phyloP scores from a whole-genome alignment of 2,797 vertebrate species.

The Echeneis naucrates region DNA sequence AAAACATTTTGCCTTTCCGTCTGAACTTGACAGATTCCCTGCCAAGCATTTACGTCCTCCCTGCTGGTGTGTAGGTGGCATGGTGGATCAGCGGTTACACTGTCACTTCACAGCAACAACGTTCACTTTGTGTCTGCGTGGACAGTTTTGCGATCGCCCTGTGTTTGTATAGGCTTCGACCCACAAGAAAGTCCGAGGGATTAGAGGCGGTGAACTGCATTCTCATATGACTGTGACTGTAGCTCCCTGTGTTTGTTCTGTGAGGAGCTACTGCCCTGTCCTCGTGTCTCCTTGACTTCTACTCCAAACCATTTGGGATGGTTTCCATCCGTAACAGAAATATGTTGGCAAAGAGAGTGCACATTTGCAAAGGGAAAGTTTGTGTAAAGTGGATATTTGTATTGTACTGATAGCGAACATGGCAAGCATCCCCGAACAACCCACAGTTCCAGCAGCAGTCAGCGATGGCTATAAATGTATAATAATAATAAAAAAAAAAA shows the following conservation, averaged over 20 bases:
- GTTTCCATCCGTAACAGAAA: slow-evolving; percentile 16
- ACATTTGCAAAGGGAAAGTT: slow-evolving; percentile 4
- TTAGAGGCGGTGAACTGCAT: slow-evolving; percentile 7
- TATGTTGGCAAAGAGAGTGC: slow-evolving; percentile 12
- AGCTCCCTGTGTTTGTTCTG: not conserved
- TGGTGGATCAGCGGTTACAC: slow-evolving; percentile 51
- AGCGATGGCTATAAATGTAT: slow-evolving; percentile 7
- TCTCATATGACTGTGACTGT: not conserved
- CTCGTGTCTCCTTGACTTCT: slow-evolving; percentile 9
- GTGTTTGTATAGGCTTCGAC: slow-evolving; percentile 32
- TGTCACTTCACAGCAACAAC: slow-evolving; percentile 52
- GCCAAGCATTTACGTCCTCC: slow-evolving; percentile 58
- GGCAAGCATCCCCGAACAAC: slow-evolving; percentile 20
- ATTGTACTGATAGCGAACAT: slow-evolving; percentile 21
- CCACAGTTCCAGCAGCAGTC: slow-evolving; percentile 16
- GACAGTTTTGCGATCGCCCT: slow-evolving; percentile 12
- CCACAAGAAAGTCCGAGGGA: slow-evolving; percentile 17
- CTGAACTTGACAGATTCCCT: slow-evolving; percentile 64
- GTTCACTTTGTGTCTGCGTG: slow-evolving; percentile 33
- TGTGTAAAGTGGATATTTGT: slow-evolving; percentile 17
- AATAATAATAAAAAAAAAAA: slow-evolving; percentile 3
- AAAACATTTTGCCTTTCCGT: slow-evolving; percentile 77
- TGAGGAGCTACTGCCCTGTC: slow-evolving; percentile 10
- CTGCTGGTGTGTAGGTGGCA: slow-evolving; percentile 53
- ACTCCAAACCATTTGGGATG: slow-evolving; percentile 10